Evolutionary conservation across 2,113 vertebrate genomes (phyloP).

Genomic region (Illadopsis cleaveri): DNA sequence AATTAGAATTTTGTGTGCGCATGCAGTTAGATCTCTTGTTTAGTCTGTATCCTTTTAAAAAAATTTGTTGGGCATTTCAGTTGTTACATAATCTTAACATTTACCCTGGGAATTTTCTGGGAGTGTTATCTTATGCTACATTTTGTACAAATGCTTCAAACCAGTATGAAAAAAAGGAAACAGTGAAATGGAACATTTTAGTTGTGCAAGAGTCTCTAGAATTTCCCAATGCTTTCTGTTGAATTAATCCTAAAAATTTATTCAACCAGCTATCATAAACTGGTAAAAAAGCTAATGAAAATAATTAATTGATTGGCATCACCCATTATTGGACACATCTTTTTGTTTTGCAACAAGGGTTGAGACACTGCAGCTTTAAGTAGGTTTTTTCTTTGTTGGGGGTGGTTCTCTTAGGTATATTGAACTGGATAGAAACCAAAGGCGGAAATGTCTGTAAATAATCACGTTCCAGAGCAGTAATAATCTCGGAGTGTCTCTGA

Average conservation of each 20-base stretch:
- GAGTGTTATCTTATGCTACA: not conserved
- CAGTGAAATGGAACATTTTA: not conserved
- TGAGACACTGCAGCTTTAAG: constrained; percentile 4
- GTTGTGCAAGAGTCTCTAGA: not conserved
- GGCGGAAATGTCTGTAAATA: not conserved
- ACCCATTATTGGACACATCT: not conserved
- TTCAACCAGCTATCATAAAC: constrained; percentile 19
- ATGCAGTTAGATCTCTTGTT: not conserved
- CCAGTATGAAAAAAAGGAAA: not conserved
- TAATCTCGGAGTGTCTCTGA: not conserved
- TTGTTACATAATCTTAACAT: not conserved
- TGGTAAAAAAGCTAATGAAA: not conserved
- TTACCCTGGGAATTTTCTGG: not conserved
- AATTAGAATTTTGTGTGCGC: fast-evolving
- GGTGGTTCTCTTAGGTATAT: not conserved
- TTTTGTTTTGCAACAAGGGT: not conserved
- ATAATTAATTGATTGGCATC: not conserved
- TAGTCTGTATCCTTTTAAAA: not conserved
- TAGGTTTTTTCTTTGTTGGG: not conserved
- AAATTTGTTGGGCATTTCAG: not conserved
- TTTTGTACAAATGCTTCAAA: constrained; percentile 17
- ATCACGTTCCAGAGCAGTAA: not conserved
- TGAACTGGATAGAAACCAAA: constrained; percentile 6
- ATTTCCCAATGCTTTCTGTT: not conserved
- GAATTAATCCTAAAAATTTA: not conserved